Conservation (phyloP, 2,797 vertebrate species). For the Pipistrellus pygmaeus region DNA sequence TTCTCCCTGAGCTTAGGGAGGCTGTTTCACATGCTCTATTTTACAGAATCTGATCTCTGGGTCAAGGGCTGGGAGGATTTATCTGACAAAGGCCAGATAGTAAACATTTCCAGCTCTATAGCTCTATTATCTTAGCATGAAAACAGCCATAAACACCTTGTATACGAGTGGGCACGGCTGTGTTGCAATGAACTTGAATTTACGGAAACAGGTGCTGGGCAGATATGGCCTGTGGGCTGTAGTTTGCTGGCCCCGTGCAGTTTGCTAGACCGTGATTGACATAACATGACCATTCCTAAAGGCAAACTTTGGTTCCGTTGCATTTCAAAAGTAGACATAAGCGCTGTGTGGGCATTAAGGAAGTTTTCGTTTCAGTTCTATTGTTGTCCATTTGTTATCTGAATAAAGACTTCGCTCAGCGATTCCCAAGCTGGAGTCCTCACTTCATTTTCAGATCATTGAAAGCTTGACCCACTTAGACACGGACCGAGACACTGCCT, state of each 20-base stretch:
- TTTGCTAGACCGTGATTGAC: background rate
- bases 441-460: background rate
- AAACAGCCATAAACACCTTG: background rate
- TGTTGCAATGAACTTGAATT: background rate
- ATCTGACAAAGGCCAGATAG: background rate
- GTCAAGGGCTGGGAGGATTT: background rate
- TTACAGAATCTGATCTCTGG: background rate
- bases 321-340: background rate
- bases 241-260: background rate
- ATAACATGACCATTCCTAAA: background rate
- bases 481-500: background rate
- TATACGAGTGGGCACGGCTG: background rate
- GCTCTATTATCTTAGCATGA: background rate
- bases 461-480: background rate
- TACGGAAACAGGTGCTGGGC: background rate
- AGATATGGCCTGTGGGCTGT: fast-evolving
- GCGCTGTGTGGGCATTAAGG: too few species aligned
- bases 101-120: background rate
- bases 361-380: background rate
- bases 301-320: background rate
- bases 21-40: background rate
- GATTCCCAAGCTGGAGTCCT: background rate
- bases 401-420: background rate
- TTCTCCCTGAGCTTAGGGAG: background rate
- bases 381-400: background rate